Evolutionary conservation across 2,888 invertebrate genomes (phyloP), one percentile per base, ranked within the genome.

Genomic region (Polydrusus pterygomalis): DNA sequence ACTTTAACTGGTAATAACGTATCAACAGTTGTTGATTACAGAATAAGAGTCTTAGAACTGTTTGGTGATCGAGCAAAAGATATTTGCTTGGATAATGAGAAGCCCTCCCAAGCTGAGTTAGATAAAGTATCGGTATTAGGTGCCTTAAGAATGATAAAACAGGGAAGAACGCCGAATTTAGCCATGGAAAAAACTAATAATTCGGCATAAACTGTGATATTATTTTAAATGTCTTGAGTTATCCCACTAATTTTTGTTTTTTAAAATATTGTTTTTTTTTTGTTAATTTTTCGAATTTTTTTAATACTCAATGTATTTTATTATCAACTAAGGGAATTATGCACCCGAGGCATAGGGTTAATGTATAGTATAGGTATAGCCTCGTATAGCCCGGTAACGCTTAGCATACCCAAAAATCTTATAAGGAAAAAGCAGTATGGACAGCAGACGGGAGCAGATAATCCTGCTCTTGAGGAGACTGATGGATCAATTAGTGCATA

Each of bases 91-190:
- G 98, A 99, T 85, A 96, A 95, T 84, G 95, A 96, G 84, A 94
- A 92, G 80, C 94, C 97, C 0, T 93, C 95, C 11, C 94, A 94
- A 83, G 93, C 94, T 80, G 98, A 98, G 86, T 86, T 97, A 81
- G 98, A 98, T 84, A 97, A 96, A 2, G 97, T 97, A 0, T 92
- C 96, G 47, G 95, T 98, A 45, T 88, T 97, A 77, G 94, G 96
- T 86, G 98, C 98, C 0, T 89, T 98, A 77, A 91, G 95, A 81
- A 91, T 93, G 60, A 94, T 95, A 0, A 92, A 92, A 80, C 87
- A 87, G 71, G 85, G 85, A 0, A 84, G 82, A 77, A 79, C 82
- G 8, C 85, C 85, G 15, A 47, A 73, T 63, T 74, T 74, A 54
- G 30, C 11, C 30, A 5, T 34, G 38, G 30, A 18, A 13, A 38